These are phyloP conservation scores for Spodoptera exigua DNA, from an alignment of 2,888 invertebrate genomes.

Conservation along the genomic window DNA sequence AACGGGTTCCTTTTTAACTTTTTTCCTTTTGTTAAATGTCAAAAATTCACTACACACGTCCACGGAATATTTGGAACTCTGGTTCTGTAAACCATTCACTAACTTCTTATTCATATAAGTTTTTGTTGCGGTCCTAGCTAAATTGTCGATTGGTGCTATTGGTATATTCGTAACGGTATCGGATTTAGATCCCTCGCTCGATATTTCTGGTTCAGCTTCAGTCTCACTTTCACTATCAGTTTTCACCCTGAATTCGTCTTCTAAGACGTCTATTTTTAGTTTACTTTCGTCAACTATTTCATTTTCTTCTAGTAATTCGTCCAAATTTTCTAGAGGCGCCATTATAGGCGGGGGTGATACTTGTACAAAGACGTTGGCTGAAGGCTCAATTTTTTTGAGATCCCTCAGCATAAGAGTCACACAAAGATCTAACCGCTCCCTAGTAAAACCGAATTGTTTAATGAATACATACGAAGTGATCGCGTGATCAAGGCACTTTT, in stretches of 20 bases:
- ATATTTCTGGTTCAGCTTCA: slow-evolving; percentile 17
- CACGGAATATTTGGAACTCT: slow-evolving; percentile 43
- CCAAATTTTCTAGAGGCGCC: slow-evolving; percentile 63
- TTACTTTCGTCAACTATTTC: slow-evolving; percentile 68
- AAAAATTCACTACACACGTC: slow-evolving; percentile 79
- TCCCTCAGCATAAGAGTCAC: slow-evolving; percentile 72
- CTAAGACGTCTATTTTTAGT: slow-evolving; percentile 76
- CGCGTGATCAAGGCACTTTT: slow-evolving; percentile 77
- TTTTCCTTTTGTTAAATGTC: slow-evolving; percentile 76
- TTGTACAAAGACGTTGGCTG: slow-evolving; percentile 77
- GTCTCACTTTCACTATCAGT: slow-evolving; percentile 67
- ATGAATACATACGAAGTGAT: slow-evolving; percentile 78
- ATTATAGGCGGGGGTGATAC: slow-evolving; percentile 73
- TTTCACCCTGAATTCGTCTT: slow-evolving; percentile 81
- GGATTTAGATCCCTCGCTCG: background rate
- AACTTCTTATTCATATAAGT: slow-evolving; percentile 67
- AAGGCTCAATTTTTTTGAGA: slow-evolving; percentile 61
- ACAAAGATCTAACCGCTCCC: slow-evolving; percentile 74
- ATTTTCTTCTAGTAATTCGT: slow-evolving; percentile 61
- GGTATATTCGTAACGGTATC: background rate
- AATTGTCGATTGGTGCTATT: slow-evolving; percentile 41
- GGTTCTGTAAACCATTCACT: slow-evolving; percentile 70
- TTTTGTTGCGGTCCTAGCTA: slow-evolving; percentile 64
- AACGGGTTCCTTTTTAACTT: slow-evolving; percentile 50
- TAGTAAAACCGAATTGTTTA: slow-evolving; percentile 70